Base-by-base conservation (phyloP, 2,797 vertebrate genomes). In the Chelidonichthys spinosus region DNA sequence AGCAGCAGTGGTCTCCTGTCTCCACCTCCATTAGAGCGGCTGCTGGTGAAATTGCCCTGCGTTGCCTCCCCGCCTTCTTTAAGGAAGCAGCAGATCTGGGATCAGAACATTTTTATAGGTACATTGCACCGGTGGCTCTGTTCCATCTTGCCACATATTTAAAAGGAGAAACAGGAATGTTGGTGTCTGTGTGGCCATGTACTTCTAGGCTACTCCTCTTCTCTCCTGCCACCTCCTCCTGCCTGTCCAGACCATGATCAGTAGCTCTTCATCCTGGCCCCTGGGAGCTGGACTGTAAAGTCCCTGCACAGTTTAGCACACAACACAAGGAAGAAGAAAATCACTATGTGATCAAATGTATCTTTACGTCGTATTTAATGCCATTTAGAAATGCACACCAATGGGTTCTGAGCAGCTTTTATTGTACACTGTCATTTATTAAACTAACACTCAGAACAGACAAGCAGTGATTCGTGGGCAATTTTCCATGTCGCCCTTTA, bases 141-240 rank as follows among this genome's bases (percentile, higher is more conserved):
- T 0, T 55, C 49, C 50, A 39, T 56, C 63, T 44, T 14, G 5
- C 42, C 43, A 37, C 49, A 60, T 35, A 44, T 69, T 83, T 44
- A 72, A 40, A 64, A 50, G 17, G 39, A 66, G 35, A 46, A 14
- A 53, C n/a, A 50, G 52, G 13, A 76, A 69, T 74, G 69, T 33
- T 15, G 33, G 11, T 60, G 14, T 18, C 2, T 75, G 61, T 72
- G 56, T 0, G 14, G 10, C 47, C 33, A 13, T 66, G 17, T 3
- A 43, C 61, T 39, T 42, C 11, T 64, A 18, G 11, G 39, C 71
- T 64, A 47, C 33, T 39, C 63, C 36, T 63, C 15, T 17, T 46
- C 62, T 70, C 56, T 75, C 56, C 18, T 69, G 47, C 74, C 50
- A 9, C 70, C 53, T 69, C 44, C 61, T 60, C 17, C 63, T 40